Evolutionary conservation across 2,113 vertebrate genomes (phyloP), one percentile per base, ranked within the genome.

Genomic region (Anas platyrhynchos): DNA sequence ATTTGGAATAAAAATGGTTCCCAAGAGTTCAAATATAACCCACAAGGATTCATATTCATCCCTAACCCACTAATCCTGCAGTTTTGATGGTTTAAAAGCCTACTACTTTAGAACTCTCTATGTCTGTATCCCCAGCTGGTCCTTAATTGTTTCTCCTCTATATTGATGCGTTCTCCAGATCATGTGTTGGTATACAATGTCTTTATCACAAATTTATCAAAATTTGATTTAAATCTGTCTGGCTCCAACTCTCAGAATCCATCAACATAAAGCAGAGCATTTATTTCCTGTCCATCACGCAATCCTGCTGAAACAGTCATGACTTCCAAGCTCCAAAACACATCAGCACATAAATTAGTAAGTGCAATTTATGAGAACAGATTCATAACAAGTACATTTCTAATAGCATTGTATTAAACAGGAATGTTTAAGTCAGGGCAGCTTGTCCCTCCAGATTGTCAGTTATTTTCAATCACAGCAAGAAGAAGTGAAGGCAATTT

Each of bases 211-310:
- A 94, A 85, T 94, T 93, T 94, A 90, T 95, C 81, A 76, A 34
- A 85, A 94, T 83, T 94, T 94, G 83, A 96, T 96, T 95, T 95
- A 97, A 95, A 83, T 56, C 90, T 94, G 86, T 94, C 83, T n/a
- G 26, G 65, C 86, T 95, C 92, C 89, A 92, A 77, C 81, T 78
- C 85, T 84, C 83, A 56, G 84, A 94, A 92, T 94, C 91, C 88
- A 93, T 94, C 95, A 83, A 62, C 86, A 79, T 87, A 94, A 97
- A 94, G 16, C 55, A 93, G 94, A 96, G 73, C 59, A 75, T 90
- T 93, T 94, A 69, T 94, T 79, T 92, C 75, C 43, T 87, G 85
- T 94, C 81, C 87, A 72, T 95, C 72, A 96, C 80, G 63, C 2
- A 0, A 52, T 27, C 86, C 44, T 69, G 63, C 92, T 90, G 68